These are phyloP conservation scores for Therioaphis trifolii DNA, from an alignment of 2,888 invertebrate genomes.

Conservation along the genomic window DNA sequence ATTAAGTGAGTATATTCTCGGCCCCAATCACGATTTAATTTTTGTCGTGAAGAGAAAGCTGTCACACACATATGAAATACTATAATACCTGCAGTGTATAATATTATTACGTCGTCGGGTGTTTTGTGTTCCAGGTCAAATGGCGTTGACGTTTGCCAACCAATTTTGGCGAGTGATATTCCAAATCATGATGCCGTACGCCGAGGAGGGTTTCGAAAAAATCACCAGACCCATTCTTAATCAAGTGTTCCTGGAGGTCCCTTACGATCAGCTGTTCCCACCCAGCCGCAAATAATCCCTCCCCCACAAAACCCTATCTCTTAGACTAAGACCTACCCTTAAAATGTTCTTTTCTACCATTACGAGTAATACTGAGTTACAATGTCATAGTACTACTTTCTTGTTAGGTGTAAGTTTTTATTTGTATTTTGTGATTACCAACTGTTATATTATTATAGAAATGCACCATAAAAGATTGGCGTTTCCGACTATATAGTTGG, in stretches of 20 bases:
- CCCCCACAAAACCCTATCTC: not conserved
- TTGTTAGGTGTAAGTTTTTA: not conserved
- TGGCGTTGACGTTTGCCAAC: constrained; percentile 73
- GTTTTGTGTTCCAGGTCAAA: constrained; percentile 71
- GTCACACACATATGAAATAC: not conserved
- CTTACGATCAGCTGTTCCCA: constrained; percentile 70
- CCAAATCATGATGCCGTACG: constrained; percentile 72
- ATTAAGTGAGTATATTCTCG: constrained; percentile 78
- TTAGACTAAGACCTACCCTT: not conserved
- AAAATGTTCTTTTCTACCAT: not conserved
- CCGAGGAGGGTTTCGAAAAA: constrained; percentile 73
- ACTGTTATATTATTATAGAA: not conserved
- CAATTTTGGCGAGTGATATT: constrained; percentile 75
- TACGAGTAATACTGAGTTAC: too few relatives aligned
- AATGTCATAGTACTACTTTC: not conserved
- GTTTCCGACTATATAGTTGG: too few relatives aligned
- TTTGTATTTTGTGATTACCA: not conserved
- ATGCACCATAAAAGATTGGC: not conserved
- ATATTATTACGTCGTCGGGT: not conserved
- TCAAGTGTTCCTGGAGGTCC: constrained; percentile 72
- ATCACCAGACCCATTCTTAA: constrained; percentile 72
- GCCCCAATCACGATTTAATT: not conserved
- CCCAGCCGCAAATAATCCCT: constrained; percentile 63
- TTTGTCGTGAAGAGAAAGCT: not conserved
- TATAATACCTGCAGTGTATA: not conserved